Base-by-base conservation (phyloP, 2,113 vertebrate species). In the Ia io region DNA sequence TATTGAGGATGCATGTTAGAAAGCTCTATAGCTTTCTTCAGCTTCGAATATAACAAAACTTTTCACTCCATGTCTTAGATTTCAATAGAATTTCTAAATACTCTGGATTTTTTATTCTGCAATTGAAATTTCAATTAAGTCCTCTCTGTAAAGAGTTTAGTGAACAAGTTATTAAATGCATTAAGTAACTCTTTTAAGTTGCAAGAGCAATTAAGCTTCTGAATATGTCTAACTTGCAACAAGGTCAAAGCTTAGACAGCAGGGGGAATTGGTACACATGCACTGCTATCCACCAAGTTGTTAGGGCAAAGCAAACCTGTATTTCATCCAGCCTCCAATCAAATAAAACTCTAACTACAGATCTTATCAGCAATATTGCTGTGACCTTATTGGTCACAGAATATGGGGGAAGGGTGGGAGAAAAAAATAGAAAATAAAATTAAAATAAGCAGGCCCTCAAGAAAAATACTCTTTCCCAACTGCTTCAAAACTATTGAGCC, bases 101-200 rank as follows among this genome's bases (percentile, higher is more conserved):
- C 10, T 93, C 40, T 79, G 61, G 10, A 74, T 65, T 85, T 84
- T 89, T 77, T 47, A 83, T 88, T 79, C 35, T 78, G 40, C 59
- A 92, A 79, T 35, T 83, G 74, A 88, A 88, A 84, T 88, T 86
- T 86, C 86, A 96, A n/a, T 51, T 37, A 83, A 92, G 42, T 90
- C 30, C 67, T 82, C 69, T 94, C 85, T 25, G 22, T 42, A 84
- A 93, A 90, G 51, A 71, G 82, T 95, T 93, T 47, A 74, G 42
- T 70, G 73, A 90, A 70, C 25, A 70, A 91, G 30, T 71, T 30
- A 77, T 47, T 95, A 89, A 84, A 65, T 91, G n/a, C 30, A 73
- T 89, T 93, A 85, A 90, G 82, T 51, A 95, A 40, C 53, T 69
- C 82, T 28, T 88, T 69, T 91, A 84, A 95, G 82, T 84, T 17